Evolutionary conservation across 2,797 vertebrate genomes (phyloP), one percentile per base, ranked within the genome.

Genomic region (Catostomus latipinnis): DNA sequence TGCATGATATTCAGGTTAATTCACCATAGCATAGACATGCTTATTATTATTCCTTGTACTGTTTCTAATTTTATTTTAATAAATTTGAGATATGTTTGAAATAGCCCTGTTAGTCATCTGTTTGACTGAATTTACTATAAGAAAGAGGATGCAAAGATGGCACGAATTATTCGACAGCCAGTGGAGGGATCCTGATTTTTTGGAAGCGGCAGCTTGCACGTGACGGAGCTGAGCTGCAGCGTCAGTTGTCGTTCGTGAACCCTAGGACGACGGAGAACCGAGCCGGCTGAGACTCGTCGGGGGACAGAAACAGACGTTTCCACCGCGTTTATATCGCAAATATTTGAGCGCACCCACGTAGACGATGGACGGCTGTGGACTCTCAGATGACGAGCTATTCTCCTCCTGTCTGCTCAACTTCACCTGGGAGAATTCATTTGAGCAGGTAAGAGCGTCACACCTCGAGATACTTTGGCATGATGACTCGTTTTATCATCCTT

Each of bases 381-480:
- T 96, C 88, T 95, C 93, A 78, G 95, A 97, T 91, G 96, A 97
- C 73, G 95, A 96, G 91, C 91, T 96, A 87, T 94, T 96, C 91
- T 93, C 95, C 81, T 91, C 95, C 85, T 95, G 94, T 92, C 95
- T 97, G 85, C 92, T 94, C 88, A 96, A 94, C 94, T 96, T 96
- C 94, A 96, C 96, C 92, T 96, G 96, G 95, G 96, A 98, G 93
- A 94, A 91, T 88, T 93, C 95, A 93, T 94, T 91, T 92, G 94
- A 93, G 93, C 96, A 98, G 97, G 97, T 98, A 96, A 94, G 92
- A 87, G 81, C 85, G 8, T 53, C 63, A 67, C 57, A 76, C 63
- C 61, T 54, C 60, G 6, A 49, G 7, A 49, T 56, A 14, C 54
- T 13, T 16, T 50, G 72, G 49, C 70, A 6, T 49, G 73, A 48